Base-by-base conservation (phyloP, 2,888 invertebrate genomes). In the Apodemia zela region DNA sequence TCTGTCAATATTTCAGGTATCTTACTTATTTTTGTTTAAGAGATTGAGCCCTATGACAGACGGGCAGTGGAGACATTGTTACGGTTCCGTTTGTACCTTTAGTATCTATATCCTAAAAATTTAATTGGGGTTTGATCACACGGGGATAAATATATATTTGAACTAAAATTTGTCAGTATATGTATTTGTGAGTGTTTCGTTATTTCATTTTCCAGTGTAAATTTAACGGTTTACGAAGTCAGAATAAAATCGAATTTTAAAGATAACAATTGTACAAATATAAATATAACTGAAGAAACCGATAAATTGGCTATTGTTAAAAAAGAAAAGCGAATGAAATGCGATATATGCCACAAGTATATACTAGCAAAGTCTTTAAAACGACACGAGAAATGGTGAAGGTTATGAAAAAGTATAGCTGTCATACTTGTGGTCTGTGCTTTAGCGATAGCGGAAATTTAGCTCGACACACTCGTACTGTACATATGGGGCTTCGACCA, bases 401-500 rank as follows among this genome's bases (percentile, higher is more conserved):
- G 74, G 83, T 66, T 29, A 85, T 82, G 64, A 79, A 81, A 57
- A 78, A 85, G 0, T 87, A 87, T 76, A 83, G 85, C 71, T 94
- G 94, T 73, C 82, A 89, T 67, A 67, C 84, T n/a, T 93, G 94
- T 75, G 93, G 92, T 0, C 87, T 87, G 63, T 81, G 80, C 47
- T 93, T 93, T 79, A 74, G 80, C 63, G 88, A 92, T 72, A 76
- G 79, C 64, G 88, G 85, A 49, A 93, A 93, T 71, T 79, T 94
- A 35, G 84, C 84, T 18, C 84, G 93, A 0, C 94, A 94, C 78
- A 73, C 85, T 3, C 84, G 86, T 29, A 86, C 91, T 21, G 71
- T 89, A 60, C 94, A 94, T 79, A 72, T 76, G 1, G 74, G 79
- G 0, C 75, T 80, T 2, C 90, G 92, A n/a, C 92, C 92, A 4